phyloP scores from a whole-genome alignment of 2,797 vertebrate genomes.

The Erethizon dorsatum region DNA sequence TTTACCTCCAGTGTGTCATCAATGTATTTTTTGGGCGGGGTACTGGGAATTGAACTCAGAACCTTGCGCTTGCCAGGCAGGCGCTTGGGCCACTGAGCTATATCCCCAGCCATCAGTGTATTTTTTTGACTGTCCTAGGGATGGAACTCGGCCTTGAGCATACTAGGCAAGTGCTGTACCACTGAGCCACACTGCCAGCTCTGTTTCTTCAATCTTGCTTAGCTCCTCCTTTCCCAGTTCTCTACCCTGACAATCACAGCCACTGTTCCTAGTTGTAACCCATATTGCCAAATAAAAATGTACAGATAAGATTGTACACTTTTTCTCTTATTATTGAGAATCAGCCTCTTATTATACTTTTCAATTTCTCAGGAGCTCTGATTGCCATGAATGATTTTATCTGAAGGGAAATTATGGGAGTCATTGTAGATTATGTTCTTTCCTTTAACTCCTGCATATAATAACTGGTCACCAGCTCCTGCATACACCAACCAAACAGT shows the following conservation, averaged over 20 bases:
- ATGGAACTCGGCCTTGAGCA: background rate
- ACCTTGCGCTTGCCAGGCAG: background rate
- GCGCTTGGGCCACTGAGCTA: background rate
- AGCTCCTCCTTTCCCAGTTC: constrained; percentile 28
- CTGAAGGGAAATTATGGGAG: constrained; percentile 10
- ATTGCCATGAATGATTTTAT: constrained; percentile 20
- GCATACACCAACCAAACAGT: background rate
- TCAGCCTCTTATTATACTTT: background rate
- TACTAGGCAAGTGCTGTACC: background rate
- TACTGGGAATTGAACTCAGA: background rate
- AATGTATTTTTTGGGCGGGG: background rate
- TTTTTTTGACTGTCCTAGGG: background rate
- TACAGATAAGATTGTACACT: background rate
- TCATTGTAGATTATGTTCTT: constrained; percentile 11
- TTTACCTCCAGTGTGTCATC: background rate
- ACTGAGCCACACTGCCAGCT: background rate
- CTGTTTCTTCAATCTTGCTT: background rate
- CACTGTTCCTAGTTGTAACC: constrained; percentile 17
- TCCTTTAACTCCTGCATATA: background rate
- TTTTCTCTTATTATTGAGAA: constrained; percentile 36
- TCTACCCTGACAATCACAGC: background rate
- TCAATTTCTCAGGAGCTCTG: constrained; percentile 50
- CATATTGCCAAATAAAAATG: constrained; percentile 38
- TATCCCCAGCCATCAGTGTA: background rate
- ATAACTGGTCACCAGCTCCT: background rate